phyloP scores from a whole-genome alignment of 2,797 vertebrate genomes.

The Hafferia zeledoni region DNA sequence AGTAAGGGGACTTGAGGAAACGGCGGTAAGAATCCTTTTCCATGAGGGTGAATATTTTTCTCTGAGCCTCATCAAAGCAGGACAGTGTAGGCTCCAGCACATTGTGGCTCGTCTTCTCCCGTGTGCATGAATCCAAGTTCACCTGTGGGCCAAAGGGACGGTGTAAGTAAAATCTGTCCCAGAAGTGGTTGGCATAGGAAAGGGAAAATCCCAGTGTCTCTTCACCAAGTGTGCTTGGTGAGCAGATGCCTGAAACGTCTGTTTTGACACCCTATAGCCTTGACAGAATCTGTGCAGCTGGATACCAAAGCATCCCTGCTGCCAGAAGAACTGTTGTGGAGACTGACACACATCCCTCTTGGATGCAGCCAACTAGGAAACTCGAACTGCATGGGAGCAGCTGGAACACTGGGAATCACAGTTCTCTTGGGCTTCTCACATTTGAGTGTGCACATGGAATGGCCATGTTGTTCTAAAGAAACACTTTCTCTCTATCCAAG shows the following conservation, averaged over 20 bases:
- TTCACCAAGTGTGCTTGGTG: background rate
- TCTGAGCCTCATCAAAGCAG: slow-evolving; percentile 90
- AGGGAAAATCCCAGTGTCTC: background rate
- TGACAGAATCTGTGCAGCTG: background rate
- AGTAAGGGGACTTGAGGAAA: slow-evolving; percentile 88
- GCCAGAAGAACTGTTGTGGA: background rate
- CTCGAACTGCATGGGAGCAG: background rate
- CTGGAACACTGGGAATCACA: background rate
- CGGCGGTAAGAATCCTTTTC: slow-evolving; percentile 94
- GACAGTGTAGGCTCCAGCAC: slow-evolving; percentile 75
- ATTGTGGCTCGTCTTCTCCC: slow-evolving; percentile 85
- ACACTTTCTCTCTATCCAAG: background rate
- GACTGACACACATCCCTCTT: background rate
- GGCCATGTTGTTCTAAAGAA: background rate
- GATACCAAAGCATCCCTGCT: background rate
- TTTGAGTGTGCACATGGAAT: background rate
- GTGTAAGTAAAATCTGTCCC: background rate
- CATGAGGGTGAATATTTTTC: slow-evolving; percentile 90
- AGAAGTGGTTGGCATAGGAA: background rate
- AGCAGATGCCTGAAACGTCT: background rate
- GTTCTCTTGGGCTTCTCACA: background rate
- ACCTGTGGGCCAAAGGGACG: slow-evolving; percentile 78
- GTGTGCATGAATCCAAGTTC: slow-evolving; percentile 88
- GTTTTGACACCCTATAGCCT: background rate
- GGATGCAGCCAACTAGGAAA: background rate